Percentiles rank a stretch among this genome's conserved stretches.
phyloP scores from a whole-genome alignment of 2,888 invertebrate species.

The Synergus umbraculus region DNA sequence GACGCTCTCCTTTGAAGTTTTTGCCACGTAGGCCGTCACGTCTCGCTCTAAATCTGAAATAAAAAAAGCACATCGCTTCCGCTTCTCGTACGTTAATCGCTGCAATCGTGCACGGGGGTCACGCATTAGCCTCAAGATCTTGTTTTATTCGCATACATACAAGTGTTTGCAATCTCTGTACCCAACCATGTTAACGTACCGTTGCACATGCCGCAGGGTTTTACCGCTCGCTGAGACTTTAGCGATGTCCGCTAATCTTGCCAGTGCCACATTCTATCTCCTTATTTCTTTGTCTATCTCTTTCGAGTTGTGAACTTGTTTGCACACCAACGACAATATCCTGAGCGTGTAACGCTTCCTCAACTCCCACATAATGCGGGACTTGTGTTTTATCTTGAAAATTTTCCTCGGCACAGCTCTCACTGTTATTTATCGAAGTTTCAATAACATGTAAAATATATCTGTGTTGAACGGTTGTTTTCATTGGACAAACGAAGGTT shows the following conservation, averaged over 20 bases:
- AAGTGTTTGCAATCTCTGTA: constrained; percentile 36
- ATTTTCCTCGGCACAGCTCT: too few species aligned
- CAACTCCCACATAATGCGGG: not conserved
- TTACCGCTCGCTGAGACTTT: constrained; percentile 11
- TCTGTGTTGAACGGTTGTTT: too few species aligned
- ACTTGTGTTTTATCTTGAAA: not conserved
- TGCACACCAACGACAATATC: constrained; percentile 19
- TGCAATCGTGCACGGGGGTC: constrained; percentile 32
- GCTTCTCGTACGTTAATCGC: constrained; percentile 33
- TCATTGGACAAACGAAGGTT: too few species aligned
- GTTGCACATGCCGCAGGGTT: constrained; percentile 38
- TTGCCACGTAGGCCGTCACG: constrained; percentile 14
- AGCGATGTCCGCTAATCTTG: constrained; percentile 31
- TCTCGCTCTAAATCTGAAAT: constrained; percentile 36
- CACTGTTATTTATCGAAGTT: too few species aligned
- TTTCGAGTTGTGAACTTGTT: constrained; percentile 24
- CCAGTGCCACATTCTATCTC: constrained; percentile 28
- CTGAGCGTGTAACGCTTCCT: not conserved
- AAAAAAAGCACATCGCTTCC: constrained; percentile 30
- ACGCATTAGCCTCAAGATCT: constrained; percentile 39
- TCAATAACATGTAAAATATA: too few species aligned
- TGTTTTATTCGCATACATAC: constrained; percentile 39
- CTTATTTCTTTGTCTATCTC: constrained; percentile 19
- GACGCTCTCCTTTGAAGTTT: constrained; percentile 33
- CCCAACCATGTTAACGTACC: constrained; percentile 25